phyloP scores from a whole-genome alignment of 2,888 invertebrate genomes.

The Blastobasis adustella region DNA sequence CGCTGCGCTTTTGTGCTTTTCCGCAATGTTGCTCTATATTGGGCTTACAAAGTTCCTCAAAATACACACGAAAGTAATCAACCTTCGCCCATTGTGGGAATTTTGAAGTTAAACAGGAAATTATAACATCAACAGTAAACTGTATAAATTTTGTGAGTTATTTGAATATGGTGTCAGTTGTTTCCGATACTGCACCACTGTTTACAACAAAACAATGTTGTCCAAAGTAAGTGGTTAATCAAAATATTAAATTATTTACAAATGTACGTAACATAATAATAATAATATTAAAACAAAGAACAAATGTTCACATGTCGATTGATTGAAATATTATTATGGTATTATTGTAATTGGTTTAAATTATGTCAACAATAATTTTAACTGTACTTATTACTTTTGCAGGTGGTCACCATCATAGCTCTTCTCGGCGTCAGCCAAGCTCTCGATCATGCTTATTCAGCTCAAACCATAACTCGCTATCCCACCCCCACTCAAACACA shows the following conservation, averaged over 20 bases:
- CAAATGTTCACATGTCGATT: too few species aligned
- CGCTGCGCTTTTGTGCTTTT: too few species aligned
- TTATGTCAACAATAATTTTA: too few species aligned
- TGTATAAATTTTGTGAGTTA: constrained; percentile 25
- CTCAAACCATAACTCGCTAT: constrained; percentile 26
- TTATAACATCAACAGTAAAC: constrained; percentile 13
- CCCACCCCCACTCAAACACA: constrained; percentile 5
- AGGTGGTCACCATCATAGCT: constrained; percentile 24
- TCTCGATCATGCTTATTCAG: constrained; percentile 29
- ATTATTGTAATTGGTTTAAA: too few species aligned
- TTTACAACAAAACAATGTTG: constrained; percentile 16
- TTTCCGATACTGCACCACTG: constrained; percentile 14
- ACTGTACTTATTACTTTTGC: constrained; percentile 9
- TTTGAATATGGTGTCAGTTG: constrained; percentile 22
- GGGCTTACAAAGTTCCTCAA: too few species aligned
- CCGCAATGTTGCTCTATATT: too few species aligned
- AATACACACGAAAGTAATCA: constrained; percentile 24
- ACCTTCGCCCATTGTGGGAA: constrained; percentile 22
- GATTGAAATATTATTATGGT: too few species aligned
- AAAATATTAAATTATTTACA: too few species aligned
- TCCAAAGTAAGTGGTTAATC: constrained; percentile 18
- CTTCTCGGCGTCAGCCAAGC: constrained; percentile 26
- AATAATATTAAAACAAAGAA: too few species aligned
- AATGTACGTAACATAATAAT: too few species aligned
- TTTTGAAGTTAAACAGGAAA: constrained; percentile 20